Base-by-base conservation (phyloP, 2,888 invertebrate genomes). In the Colletes collaris region DNA sequence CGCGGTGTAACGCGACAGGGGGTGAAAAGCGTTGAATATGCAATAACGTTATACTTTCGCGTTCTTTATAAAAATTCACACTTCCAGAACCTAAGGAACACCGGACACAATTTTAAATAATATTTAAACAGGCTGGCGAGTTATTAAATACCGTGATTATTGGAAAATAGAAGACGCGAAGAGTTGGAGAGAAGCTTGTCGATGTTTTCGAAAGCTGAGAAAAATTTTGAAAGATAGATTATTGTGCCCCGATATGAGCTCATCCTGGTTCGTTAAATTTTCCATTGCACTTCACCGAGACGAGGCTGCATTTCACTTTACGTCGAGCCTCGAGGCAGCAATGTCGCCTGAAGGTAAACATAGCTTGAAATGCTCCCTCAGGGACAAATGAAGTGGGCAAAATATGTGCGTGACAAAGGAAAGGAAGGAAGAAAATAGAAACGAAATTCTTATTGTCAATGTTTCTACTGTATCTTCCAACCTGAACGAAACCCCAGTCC, bases 391-490 rank as follows among this genome's bases (percentile, higher is more conserved):
- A 86, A 86, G 78, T 66, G 82, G 63, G 75, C 75, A 70, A 84
- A 79, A 86, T 86, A 87, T 73, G 87, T 75, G 70, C 65, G 87
- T 66, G 86, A 86, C 86, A 87, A 67, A 81, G 79, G 76, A 63
- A 81, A 60, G 63, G 64, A 63, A 68, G 75, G 68, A 70, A 75
- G 80, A 66, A 80, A 67, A 80, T 80, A 82, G 73, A 80, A 73
- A 70, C 59, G 70, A 67, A 53, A 63, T 68, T 77, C 69, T 80
- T 73, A 73, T 70, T 56, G 77, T 63, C 58, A 40, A 44, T 69
- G 63, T 56, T 44, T 8, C 55, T 11, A 16, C 46, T 4, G 10
- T 19, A 19, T 7, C 53, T 13, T 27, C 55, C 44, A 56, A 44
- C 50, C 40, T 37, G 50, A n/a, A 44, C 10, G n/a, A 3, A 13